Evolutionary conservation across 2,113 vertebrate genomes (phyloP).

Genomic region (Carassius auratus): DNA sequence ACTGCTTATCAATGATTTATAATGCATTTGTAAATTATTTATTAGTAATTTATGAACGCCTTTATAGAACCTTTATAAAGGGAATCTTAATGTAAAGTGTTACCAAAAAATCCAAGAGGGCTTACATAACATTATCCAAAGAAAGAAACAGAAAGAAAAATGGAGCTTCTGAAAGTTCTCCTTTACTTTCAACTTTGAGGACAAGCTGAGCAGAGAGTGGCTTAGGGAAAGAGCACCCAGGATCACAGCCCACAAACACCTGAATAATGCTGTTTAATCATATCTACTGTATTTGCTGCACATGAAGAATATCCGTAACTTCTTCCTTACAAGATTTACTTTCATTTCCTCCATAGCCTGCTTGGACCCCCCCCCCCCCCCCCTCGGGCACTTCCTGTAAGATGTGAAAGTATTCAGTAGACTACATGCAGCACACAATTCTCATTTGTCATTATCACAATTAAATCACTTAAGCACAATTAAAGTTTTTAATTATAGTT

Average conservation of each 20-base stretch:
- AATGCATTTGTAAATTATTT: no score
- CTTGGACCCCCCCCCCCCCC: neutral
- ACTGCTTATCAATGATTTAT: no score
- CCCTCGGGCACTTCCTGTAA: neutral
- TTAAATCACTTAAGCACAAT: neutral
- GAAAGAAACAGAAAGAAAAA: neutral
- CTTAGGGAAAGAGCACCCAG: neutral
- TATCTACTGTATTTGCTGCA: conserved; percentile 18
- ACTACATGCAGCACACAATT: neutral
- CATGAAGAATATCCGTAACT: neutral
- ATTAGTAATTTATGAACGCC: no score
- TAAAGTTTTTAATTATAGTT: neutral
- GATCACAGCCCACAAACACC: neutral
- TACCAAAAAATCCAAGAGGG: neutral
- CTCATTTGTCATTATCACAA: neutral
- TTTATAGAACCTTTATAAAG: no score
- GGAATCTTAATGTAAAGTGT: no score
- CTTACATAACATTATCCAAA: neutral
- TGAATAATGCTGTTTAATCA: conserved; percentile 28
- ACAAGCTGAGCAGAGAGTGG: neutral
- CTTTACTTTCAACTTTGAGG: conserved; percentile 20
- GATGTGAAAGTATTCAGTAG: neutral
- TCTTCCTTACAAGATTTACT: neutral
- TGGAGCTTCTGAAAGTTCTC: neutral
- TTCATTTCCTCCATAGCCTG: neutral